A percentile compares a stretch with the other conserved stretches of the same genome.
phyloP scores from a whole-genome alignment of 37 sponge, comb jelly and placozoan species.

The Agelas oroides region DNA sequence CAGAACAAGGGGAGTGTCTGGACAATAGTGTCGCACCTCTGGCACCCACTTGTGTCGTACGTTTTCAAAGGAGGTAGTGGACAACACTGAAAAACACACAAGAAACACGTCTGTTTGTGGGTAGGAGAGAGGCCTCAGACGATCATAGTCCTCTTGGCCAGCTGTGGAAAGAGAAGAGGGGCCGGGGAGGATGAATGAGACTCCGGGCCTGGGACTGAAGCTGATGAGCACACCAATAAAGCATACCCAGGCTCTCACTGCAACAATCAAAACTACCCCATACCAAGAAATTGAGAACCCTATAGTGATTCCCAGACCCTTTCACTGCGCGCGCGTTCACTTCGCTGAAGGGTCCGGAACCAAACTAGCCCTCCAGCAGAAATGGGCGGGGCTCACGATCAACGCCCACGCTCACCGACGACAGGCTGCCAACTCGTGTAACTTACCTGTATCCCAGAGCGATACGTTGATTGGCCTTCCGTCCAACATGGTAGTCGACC shows the following conservation, averaged over 20 bases:
- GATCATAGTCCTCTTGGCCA: constrained; percentile 84
- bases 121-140: constrained; percentile 76
- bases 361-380: too few relatives aligned
- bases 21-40: constrained; percentile 62
- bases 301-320: too few relatives aligned
- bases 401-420: too few relatives aligned
- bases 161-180: constrained; percentile 29
- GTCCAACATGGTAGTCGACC: constrained; percentile 52
- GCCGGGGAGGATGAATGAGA: not conserved
- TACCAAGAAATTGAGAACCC: too few relatives aligned
- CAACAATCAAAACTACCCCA: too few relatives aligned
- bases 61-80: constrained; percentile 54
- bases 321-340: too few relatives aligned
- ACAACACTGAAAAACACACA: constrained; percentile 43
- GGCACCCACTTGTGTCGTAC: constrained; percentile 55
- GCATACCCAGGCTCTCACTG: too few relatives aligned
- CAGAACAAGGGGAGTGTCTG: constrained; percentile 64
- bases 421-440: too few relatives aligned
- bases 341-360: too few relatives aligned
- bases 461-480: constrained; percentile 61
- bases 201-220: too few relatives aligned
- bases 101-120: constrained; percentile 83
- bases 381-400: too few relatives aligned
- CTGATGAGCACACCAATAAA: too few relatives aligned
- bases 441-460: constrained; percentile 68